Evolutionary conservation across 1,140 invertebrate genomes (phyloP).

Genomic region (Caenorhabditis remanei): DNA sequence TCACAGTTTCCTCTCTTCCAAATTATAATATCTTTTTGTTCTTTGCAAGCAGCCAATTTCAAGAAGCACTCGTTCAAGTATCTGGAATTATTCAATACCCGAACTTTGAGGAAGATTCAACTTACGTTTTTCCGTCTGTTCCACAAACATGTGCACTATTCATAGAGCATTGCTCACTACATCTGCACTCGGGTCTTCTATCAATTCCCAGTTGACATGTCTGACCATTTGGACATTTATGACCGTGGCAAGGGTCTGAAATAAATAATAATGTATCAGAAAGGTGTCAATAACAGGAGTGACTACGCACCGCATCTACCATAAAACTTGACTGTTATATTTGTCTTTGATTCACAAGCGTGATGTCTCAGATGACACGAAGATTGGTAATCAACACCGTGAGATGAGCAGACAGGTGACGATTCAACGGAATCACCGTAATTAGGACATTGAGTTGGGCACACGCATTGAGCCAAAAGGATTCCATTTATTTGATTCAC

Average conservation of each 20-base stretch:
- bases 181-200: conserved; percentile 85
- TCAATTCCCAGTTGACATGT: conserved; percentile 87
- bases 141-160: conserved; percentile 88
- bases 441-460: conserved; percentile 61
- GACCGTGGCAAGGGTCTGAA: conserved; percentile 86
- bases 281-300: neutral
- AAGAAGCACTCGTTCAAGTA: conserved; percentile 89
- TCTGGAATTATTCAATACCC: conserved; percentile 81
- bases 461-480: conserved; percentile 60
- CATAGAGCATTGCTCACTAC: conserved; percentile 85
- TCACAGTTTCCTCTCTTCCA: conserved; percentile 86
- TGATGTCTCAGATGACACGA: conserved; percentile 86
- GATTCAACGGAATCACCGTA: conserved; percentile 65
- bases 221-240: conserved; percentile 85
- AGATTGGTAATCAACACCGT: conserved; percentile 81
- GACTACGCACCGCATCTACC: conserved; percentile 88
- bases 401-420: conserved; percentile 66
- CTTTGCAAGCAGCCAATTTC: conserved; percentile 84
- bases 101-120: too few relatives aligned
- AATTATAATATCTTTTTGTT: conserved; percentile 84
- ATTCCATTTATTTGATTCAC: conserved; percentile 59
- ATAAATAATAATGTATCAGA: conserved; percentile 11
- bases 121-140: conserved; percentile 80
- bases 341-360: conserved; percentile 84
- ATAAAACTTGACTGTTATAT: conserved; percentile 87